Conservation (phyloP, 2,888 invertebrate genomes). For the Junonia oenone region DNA sequence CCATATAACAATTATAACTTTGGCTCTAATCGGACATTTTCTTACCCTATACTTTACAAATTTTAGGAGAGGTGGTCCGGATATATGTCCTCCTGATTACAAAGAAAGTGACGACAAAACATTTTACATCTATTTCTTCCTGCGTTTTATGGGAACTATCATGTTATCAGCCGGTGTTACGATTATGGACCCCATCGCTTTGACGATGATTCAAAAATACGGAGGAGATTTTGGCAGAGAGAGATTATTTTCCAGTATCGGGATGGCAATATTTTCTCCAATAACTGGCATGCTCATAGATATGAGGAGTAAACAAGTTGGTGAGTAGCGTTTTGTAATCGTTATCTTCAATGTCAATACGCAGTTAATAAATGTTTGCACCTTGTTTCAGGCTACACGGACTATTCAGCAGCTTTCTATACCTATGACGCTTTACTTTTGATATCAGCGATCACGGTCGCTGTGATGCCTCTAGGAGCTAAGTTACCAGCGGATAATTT, state of each 20-base stretch:
- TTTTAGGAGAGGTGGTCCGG: constrained; percentile 84
- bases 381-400: constrained; percentile 84
- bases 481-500: constrained; percentile 89
- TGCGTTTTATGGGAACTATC: constrained; percentile 89
- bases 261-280: constrained; percentile 90
- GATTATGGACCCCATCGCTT: constrained; percentile 92
- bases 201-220: constrained; percentile 91
- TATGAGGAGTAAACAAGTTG: constrained; percentile 81
- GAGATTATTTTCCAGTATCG: constrained; percentile 88
- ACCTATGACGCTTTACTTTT: constrained; percentile 86
- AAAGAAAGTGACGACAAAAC: constrained; percentile 87
- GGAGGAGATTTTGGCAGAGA: constrained; percentile 91
- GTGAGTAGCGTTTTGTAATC: constrained; percentile 60
- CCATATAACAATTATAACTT: not conserved
- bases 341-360: constrained; percentile 68
- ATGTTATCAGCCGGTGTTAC: constrained; percentile 92
- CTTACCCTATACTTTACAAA: constrained; percentile 35
- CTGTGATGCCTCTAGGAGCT: constrained; percentile 88
- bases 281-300: constrained; percentile 89
- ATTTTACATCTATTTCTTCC: constrained; percentile 90
- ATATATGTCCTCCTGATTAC: constrained; percentile 89
- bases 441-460: constrained; percentile 86
- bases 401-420: constrained; percentile 94
- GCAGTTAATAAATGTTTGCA: constrained; percentile 47
- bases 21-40: not conserved